phyloP scores from a whole-genome alignment of 2,113 vertebrate genomes.

The Petrocephalus microphthalmus region DNA sequence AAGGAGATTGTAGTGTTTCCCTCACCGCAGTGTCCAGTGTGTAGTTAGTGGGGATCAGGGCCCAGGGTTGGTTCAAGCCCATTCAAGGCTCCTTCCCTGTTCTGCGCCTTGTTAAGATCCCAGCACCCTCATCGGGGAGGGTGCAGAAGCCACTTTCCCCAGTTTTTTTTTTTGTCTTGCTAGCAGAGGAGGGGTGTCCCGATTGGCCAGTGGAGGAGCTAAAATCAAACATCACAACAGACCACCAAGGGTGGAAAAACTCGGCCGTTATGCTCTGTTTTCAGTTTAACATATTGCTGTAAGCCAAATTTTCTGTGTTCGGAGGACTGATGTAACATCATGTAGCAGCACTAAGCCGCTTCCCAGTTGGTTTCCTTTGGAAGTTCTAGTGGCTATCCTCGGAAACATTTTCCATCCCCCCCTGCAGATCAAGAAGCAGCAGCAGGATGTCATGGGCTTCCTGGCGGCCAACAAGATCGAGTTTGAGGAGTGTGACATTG shows the following conservation, averaged over 20 bases:
- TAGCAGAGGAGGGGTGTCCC: neutral
- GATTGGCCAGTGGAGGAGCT: neutral
- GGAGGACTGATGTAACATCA: neutral
- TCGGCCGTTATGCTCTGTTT: neutral
- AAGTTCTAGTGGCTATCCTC: neutral
- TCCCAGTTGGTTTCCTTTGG: neutral
- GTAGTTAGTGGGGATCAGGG: neutral
- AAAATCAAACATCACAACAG: neutral
- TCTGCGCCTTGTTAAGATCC: neutral
- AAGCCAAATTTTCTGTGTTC: neutral
- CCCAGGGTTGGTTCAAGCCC: neutral
- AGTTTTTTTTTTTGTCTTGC: neutral
- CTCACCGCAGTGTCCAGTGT: neutral
- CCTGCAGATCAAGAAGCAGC: constrained; percentile 92
- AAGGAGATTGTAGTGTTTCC: neutral
- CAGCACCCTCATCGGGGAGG: neutral
- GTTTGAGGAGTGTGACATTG: constrained; percentile 91
- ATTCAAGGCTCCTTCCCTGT: neutral
- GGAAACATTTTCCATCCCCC: constrained; percentile 18
- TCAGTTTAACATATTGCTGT: neutral
- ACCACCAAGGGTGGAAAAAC: neutral
- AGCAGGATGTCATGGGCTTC: constrained; percentile 89
- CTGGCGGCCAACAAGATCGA: constrained; percentile 88
- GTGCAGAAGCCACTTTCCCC: neutral
- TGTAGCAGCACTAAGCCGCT: neutral